Evolutionary conservation across 92 coral and sea anemone species (phyloP).

Genomic region (Muricea muricata): DNA sequence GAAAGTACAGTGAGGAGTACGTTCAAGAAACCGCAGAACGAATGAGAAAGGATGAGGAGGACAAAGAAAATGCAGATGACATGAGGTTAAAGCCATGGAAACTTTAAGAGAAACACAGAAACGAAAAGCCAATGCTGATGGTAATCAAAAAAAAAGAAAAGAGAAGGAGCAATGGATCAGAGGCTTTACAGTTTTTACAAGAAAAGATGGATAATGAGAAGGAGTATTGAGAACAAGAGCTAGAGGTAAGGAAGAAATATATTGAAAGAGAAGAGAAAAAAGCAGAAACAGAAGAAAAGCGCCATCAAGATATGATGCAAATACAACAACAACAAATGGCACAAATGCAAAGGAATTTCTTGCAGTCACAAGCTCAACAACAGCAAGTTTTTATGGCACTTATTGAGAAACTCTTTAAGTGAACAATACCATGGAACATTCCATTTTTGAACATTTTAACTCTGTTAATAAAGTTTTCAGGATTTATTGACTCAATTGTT

Average conservation of each 20-base stretch:
- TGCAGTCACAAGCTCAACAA: constrained; percentile 58
- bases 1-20: constrained; percentile 18
- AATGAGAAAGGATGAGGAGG: neutral
- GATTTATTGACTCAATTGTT: neutral
- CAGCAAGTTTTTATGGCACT: constrained; percentile 48
- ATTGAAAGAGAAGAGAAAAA: constrained; percentile 30
- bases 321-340: constrained; percentile 32
- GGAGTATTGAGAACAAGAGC: constrained; percentile 29
- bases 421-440: too few species aligned
- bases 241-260: constrained; percentile 43
- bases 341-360: constrained; percentile 18
- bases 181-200: constrained; percentile 16
- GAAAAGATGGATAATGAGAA: constrained; percentile 49
- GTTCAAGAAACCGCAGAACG: constrained; percentile 19
- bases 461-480: neutral
- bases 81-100: constrained; percentile 27
- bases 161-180: constrained; percentile 33
- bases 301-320: constrained; percentile 27
- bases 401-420: constrained; percentile 53
- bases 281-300: constrained; percentile 38
- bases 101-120: neutral
- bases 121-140: constrained; percentile 9
- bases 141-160: constrained; percentile 11
- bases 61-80: constrained; percentile 5
- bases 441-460: too few species aligned